Evolutionary conservation across 2,797 vertebrate genomes (phyloP).

Genomic region (Cossypha niveicapilla): DNA sequence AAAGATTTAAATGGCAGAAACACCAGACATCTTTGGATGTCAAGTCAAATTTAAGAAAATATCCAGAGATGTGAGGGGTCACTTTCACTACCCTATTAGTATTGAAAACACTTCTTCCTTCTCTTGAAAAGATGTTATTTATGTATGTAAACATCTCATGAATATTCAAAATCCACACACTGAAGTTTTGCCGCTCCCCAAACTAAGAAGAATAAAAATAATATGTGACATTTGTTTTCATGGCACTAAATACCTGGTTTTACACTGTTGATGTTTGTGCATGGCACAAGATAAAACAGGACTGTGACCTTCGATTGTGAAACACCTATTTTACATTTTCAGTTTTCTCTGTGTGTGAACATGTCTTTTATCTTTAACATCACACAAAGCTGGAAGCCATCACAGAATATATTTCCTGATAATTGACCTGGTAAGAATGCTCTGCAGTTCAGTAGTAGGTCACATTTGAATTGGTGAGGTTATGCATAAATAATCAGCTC

Average conservation of each 20-base stretch:
- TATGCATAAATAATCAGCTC: constrained; percentile 65
- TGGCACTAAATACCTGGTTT: background rate
- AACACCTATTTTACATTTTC: constrained; percentile 50
- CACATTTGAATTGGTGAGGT: constrained; percentile 68
- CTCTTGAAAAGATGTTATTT: background rate
- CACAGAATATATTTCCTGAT: constrained; percentile 39
- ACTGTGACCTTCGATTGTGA: background rate
- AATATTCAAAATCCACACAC: background rate
- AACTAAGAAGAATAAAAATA: background rate
- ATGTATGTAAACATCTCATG: background rate
- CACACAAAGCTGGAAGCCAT: constrained; percentile 38
- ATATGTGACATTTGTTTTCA: background rate
- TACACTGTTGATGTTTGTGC: background rate
- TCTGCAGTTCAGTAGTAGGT: constrained; percentile 52
- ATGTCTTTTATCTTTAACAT: constrained; percentile 59
- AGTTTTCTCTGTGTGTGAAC: constrained; percentile 34
- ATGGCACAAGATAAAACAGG: background rate
- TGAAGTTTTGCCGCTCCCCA: background rate
- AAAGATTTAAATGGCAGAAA: background rate
- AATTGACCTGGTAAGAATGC: constrained; percentile 54
- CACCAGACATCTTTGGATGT: background rate
- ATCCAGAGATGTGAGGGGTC: background rate
- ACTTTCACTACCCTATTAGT: background rate
- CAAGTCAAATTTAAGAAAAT: background rate
- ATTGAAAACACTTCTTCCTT: background rate